Evolutionary conservation across 1,140 invertebrate species (phyloP).

Genomic region (Vanessa atalanta): DNA sequence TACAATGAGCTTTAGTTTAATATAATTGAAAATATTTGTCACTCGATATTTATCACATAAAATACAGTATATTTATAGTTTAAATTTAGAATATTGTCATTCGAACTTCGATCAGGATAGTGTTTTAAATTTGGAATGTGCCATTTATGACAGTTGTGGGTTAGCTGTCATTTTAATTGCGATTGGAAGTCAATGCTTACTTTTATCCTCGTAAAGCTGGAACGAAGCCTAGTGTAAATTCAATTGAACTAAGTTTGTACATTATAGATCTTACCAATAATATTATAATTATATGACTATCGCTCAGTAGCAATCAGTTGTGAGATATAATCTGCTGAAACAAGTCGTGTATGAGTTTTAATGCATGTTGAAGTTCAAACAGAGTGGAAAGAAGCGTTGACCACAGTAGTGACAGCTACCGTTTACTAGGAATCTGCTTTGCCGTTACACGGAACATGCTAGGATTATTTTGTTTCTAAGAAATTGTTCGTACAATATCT

Average conservation of each 20-base stretch:
- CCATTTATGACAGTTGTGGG: too few species aligned
- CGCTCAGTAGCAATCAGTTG: slow-evolving; percentile 25
- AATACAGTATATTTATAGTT: too few species aligned
- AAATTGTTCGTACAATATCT: slow-evolving; percentile 21
- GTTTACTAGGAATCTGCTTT: slow-evolving; percentile 36
- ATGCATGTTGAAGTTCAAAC: slow-evolving; percentile 44
- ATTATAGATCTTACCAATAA: background rate
- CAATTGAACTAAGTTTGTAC: background rate
- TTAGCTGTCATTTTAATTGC: too few species aligned
- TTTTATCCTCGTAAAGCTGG: too few species aligned
- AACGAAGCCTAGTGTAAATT: background rate
- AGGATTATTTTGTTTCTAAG: slow-evolving; percentile 23
- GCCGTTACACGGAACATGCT: slow-evolving; percentile 35
- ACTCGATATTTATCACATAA: too few species aligned
- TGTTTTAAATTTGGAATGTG: too few species aligned
- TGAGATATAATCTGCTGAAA: slow-evolving; percentile 35
- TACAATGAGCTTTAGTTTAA: too few species aligned
- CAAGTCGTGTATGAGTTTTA: slow-evolving; percentile 23
- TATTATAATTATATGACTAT: slow-evolving; percentile 11
- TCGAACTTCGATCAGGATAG: too few species aligned
- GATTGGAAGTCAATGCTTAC: too few species aligned
- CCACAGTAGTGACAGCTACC: slow-evolving; percentile 37
- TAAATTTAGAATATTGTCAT: too few species aligned
- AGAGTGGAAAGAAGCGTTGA: slow-evolving; percentile 36
- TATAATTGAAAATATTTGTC: too few species aligned